Evolutionary conservation across 2,797 vertebrate genomes (phyloP).

Genomic region (Phoebastria nigripes): DNA sequence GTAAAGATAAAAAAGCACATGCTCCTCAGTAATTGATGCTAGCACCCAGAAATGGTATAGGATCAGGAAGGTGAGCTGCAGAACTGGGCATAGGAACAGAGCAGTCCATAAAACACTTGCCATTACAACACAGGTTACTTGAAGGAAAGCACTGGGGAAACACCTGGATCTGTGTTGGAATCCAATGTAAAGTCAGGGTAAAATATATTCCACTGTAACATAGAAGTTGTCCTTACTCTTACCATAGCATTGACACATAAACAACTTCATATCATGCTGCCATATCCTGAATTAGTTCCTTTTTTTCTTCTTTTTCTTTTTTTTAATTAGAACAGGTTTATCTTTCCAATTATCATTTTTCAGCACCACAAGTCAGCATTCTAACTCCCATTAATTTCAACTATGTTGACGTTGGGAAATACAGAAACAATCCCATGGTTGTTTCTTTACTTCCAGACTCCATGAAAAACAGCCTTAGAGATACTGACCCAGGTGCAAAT

Average conservation of each 20-base stretch:
- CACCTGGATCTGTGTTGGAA: background rate
- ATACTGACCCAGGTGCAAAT: background rate
- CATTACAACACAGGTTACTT: background rate
- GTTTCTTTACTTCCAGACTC: background rate
- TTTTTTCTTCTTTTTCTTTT: background rate
- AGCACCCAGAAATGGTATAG: background rate
- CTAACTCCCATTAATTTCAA: background rate
- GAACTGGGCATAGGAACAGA: background rate
- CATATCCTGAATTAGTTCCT: background rate
- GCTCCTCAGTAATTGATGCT: background rate
- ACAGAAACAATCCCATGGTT: background rate
- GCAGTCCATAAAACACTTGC: background rate
- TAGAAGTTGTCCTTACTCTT: background rate
- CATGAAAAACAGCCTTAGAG: background rate
- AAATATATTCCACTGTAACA: background rate
- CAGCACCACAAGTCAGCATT: background rate
- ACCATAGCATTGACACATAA: background rate
- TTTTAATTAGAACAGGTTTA: background rate
- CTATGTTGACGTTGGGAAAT: background rate
- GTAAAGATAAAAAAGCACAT: background rate
- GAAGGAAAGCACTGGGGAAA: background rate
- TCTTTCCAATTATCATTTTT: background rate
- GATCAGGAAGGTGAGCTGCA: background rate
- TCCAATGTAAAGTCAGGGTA: background rate
- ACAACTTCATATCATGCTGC: background rate